Percentiles rank a stretch among this genome's conserved stretches.
phyloP scores from a whole-genome alignment of 2,888 invertebrate genomes.

The Trachelus tabidus region DNA sequence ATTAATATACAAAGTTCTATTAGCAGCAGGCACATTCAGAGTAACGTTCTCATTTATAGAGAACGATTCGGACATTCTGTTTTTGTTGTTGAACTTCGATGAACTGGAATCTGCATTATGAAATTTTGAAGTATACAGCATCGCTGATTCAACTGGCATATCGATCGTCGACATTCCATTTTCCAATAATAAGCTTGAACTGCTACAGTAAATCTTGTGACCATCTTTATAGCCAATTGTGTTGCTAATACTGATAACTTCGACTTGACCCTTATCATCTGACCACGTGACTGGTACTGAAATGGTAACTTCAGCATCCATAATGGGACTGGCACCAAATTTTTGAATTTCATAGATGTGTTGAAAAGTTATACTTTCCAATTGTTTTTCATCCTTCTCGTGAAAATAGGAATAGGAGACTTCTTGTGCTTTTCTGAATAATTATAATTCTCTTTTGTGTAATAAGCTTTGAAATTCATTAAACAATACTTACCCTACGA shows the following conservation, averaged over 20 bases:
- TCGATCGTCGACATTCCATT: slow-evolving; percentile 22
- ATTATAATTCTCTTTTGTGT: slow-evolving; percentile 8
- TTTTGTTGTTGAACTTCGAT: neutral
- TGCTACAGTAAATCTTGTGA: slow-evolving; percentile 31
- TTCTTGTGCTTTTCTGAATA: slow-evolving; percentile 57
- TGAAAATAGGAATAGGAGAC: slow-evolving; percentile 58
- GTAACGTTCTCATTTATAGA: neutral
- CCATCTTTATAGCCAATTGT: slow-evolving; percentile 36
- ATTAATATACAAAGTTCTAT: slow-evolving; percentile 57
- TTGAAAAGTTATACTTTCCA: slow-evolving; percentile 51
- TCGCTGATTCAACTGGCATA: neutral
- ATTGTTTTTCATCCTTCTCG: slow-evolving; percentile 42
- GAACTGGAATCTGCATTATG: neutral
- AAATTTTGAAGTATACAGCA: neutral
- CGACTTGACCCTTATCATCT: slow-evolving; percentile 15
- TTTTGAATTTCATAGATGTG: slow-evolving; percentile 57
- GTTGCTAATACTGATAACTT: slow-evolving; percentile 38
- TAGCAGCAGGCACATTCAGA: slow-evolving; percentile 18
- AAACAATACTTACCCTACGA: slow-evolving; percentile 59
- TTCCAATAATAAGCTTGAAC: slow-evolving; percentile 2
- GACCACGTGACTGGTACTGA: slow-evolving; percentile 52
- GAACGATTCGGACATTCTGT: neutral
- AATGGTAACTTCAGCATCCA: slow-evolving; percentile 54
- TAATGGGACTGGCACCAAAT: slow-evolving; percentile 63
- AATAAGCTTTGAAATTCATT: slow-evolving; percentile 6